Base-by-base conservation (phyloP, 2,797 vertebrate genomes). In the Thamnophis elegans region DNA sequence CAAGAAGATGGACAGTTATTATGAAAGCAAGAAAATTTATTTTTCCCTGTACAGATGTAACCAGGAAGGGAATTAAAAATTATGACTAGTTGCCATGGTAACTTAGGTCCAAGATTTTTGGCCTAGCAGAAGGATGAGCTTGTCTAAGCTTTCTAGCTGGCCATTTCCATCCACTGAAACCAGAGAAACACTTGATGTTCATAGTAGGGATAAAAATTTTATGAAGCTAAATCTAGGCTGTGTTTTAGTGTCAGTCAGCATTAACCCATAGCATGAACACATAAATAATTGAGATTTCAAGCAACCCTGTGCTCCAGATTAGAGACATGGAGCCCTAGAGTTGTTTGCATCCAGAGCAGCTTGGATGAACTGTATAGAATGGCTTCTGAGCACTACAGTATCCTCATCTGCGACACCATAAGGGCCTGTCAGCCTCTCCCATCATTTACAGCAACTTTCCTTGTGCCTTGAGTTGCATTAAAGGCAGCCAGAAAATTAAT, bases 231-330 rank as follows among this genome's bases (percentile, higher is more conserved):
- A 97, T 96, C 96, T 96, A 97, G 96, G 96, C 96, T 95, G 97
- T 95, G 96, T 97, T 97, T 97, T 97, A 97, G 96, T 97, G 97
- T 96, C 97, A 97, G 95, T 96, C 97, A 97, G 97, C 94, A 97
- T 97, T 97, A 97, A 96, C 96, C 97, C 96, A 94, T 96, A 96
- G 95, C 96, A 96, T 95, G 97, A 97, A 93, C 96, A 96, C 94
- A 97, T 97, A 94, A 97, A 97, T 97, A 97, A 97, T 97, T 97
- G 94, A 97, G 90, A 94, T 95, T 92, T 97, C 95, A 96, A 96
- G 96, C 94, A 95, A 90, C 88, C 94, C 87, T 91, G 92, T 0
- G 92, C 95, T 96, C 93, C 55, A 91, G 91, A 93, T 94, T 92
- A 93, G 73, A 94, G 90, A 73, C 11, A 93, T 96, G 0, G 18